Base-by-base conservation (phyloP, 2,888 invertebrate species). In the Melieria omissa region DNA sequence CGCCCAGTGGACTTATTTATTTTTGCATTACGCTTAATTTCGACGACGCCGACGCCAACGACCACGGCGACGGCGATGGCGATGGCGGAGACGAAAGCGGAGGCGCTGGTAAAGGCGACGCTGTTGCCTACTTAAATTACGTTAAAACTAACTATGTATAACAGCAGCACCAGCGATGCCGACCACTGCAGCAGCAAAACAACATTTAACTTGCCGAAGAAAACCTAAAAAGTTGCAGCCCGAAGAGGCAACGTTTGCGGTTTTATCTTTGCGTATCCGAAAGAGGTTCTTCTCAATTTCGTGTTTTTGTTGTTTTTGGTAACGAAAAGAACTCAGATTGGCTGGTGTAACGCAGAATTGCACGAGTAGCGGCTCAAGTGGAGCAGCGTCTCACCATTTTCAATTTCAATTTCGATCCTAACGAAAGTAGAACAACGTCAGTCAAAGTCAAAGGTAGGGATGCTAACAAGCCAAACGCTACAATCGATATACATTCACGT, bases 61-160 rank as follows among this genome's bases (percentile, higher is more conserved):
- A 10, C 54, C n/a, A 12, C 54, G 54, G n/a, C 45, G 47, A 29
- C 47, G 12, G 46, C 10, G 29, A 62, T 62, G 9, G 16, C 62
- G 3, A 5, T 47, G 14, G 45, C 10, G 46, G 47, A 47, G 58
- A n/a, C 14, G 46, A 16, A 42, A 47, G 29, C 41, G 49, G 63
- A 29, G 29, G 29, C 29, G 29, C 29, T 29, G 29, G 29, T 29
- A 29, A 29, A 29, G 29, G 29, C 29, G 29, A 29, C 29, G 29
- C 29, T 29, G 49, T 73, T 71, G 73, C 67, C 69, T 73, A 69
- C 75, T 75, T 73, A 73, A 75, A 71, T 71, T 75, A 71, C 64
- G 60, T 54, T 61, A 44, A 63, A 71, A 65, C 44, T 16, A 62
- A 62, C 45, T 46, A 47, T 16, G 29, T 29, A 52, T 47, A 61